A percentile compares a stretch with the other conserved stretches of the same genome.
Conservation (phyloP, 1,140 invertebrate genomes). For the Galendromus occidentalis region DNA sequence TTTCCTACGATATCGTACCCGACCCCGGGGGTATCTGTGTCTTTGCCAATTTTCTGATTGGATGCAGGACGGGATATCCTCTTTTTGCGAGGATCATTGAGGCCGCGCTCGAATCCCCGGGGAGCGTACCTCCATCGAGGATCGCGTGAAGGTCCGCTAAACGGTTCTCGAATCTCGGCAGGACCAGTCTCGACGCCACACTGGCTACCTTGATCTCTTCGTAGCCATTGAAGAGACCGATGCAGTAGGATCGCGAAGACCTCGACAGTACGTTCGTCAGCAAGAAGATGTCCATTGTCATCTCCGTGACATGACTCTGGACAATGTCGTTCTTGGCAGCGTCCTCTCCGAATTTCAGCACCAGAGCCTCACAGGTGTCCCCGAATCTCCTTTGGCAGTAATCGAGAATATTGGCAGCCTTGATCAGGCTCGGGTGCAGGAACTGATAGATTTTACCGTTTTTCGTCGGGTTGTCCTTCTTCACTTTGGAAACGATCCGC, state of each 20-base stretch:
- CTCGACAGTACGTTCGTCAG: constrained; percentile 36
- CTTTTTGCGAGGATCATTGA: too few relatives aligned
- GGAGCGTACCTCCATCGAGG: too few relatives aligned
- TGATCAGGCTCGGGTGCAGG: neutral
- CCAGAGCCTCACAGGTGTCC: neutral
- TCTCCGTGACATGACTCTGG: constrained; percentile 33
- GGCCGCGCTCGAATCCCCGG: too few relatives aligned
- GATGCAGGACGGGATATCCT: too few relatives aligned
- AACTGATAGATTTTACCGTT: neutral
- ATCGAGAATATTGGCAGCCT: neutral
- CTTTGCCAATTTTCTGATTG: too few relatives aligned
- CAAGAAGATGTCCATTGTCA: constrained; percentile 37
- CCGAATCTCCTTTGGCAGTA: neutral
- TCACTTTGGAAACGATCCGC: neutral
- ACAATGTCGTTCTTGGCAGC: constrained; percentile 34
- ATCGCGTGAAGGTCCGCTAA: too few relatives aligned
- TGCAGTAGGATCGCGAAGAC: constrained; percentile 43
- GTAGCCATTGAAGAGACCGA: constrained; percentile 43
- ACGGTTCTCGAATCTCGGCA: too few relatives aligned
- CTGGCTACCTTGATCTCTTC: constrained; percentile 35
- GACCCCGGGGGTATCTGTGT: too few relatives aligned
- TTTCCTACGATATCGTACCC: too few relatives aligned
- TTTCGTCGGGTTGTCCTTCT: neutral
- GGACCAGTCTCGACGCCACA: too few relatives aligned
- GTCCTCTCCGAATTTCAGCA: neutral